Evolutionary conservation across 2,113 vertebrate species (phyloP), one percentile per base, ranked within the genome.

Genomic region (Brachypodius melanocephalos): DNA sequence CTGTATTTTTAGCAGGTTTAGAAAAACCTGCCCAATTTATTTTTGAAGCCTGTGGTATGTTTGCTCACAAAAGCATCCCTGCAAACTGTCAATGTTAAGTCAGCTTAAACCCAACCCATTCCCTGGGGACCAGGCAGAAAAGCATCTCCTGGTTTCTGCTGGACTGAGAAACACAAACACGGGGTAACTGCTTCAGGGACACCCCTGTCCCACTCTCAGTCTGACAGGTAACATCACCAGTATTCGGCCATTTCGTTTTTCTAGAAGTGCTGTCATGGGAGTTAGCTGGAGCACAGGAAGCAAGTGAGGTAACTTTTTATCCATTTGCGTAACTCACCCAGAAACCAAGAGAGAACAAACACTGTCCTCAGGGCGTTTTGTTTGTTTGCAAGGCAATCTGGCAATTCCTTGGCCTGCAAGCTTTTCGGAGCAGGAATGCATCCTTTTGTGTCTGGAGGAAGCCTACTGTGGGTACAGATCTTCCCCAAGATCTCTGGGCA

Each of bases 371-470:
- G 74, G 88, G 71, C 11, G 2, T 66, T 81, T 42, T 76, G 57
- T 74, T 95, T 87, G 72, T 81, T 79, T 59, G n/a, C 45, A 55
- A 73, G 75, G 79, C 79, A 66, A 36, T 59, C 55, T 67, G 54
- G 75, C 78, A 49, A 54, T 20, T 88, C 54, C 46, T 83, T 73
- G 59, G 90, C 63, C 65, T 67, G 46, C 42, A 46, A 80, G n/a
- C 55, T 61, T 65, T 73, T 57, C 66, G 36, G 81, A 57, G 72
- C 69, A 85, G 61, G 76, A 90, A 92, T 45, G 42, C n/a, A 43
- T 88, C 90, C 58, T 79, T 96, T 75, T 92, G 88, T 88, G 75
- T 69, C 82, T 79, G 67, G 36, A 90, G 58, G 49, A 95, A 90
- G 72, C 28, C 0, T 0, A 59, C 40, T 62, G 45, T 5, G 21